Base-by-base conservation (phyloP, 2,113 vertebrate species). In the Entomyzon cyanotis region DNA sequence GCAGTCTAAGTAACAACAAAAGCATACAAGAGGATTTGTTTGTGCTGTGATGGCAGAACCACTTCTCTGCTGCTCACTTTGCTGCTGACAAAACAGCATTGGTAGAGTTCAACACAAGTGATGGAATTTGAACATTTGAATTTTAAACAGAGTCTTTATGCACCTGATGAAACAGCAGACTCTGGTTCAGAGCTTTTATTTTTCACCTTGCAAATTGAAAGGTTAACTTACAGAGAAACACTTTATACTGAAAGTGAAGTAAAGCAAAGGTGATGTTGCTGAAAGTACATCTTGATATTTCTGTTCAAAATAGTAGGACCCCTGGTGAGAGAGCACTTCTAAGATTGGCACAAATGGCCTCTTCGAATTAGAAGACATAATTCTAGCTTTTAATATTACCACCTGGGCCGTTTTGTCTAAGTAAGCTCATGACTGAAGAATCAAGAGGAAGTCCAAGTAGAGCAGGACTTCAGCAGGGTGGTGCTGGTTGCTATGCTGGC, bases 151-250 rank as follows among this genome's bases (percentile, higher is more conserved):
- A 39, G 17, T 44, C 44, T 56, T 69, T 30, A 31, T 63, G 35
- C 24, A 60, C 5, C 7, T 17, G 5, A 16, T 41, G 11, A 70
- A 86, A 19, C 8, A 25, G 21, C 33, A 64, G 23, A 14, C 33
- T 65, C 25, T 47, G 25, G 8, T 56, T 87, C 30, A 69, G 33
- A 39, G 15, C 28, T 70, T 44, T 41, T 69, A 4, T 59, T 78
- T 81, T 79, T 60, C 3, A 4, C 20, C 7, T 75, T 77, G 46
- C 6, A n/a, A 11, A 12, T n/a, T 31, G 8, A 47, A 33, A 73
- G 42, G 42, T 1, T 2, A 39, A 42, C 10, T 21, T 16, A 12
- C 11, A n/a, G 41, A 42, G 14, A 16, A 76, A 5, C 2, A 2
- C 15, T 31, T 74, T 24, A 35, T 20, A 44, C n/a, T 60, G 53